phyloP scores from a whole-genome alignment of 2,113 vertebrate genomes.

The Perccottus glenii region DNA sequence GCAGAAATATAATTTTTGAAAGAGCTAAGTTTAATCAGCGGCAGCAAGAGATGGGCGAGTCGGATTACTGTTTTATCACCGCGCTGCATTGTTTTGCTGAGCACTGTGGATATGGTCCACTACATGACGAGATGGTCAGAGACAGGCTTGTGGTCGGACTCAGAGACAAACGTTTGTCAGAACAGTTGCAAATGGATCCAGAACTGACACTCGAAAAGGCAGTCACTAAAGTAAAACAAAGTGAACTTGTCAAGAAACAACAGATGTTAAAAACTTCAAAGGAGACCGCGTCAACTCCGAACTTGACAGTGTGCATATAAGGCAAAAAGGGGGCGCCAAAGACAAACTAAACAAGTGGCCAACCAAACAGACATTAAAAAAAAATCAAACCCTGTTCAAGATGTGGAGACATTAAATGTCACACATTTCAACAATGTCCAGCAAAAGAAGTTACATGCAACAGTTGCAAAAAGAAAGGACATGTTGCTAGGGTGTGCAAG shows the following conservation, averaged over 20 bases:
- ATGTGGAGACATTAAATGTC: slow-evolving; percentile 3
- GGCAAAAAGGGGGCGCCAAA: not conserved
- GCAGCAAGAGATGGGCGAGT: slow-evolving; percentile 4
- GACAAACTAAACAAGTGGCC: not conserved
- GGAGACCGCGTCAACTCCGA: not conserved
- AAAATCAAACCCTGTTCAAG: not conserved
- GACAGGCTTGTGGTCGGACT: slow-evolving; percentile 24
- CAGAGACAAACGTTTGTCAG: not conserved
- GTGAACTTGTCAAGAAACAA: slow-evolving; percentile 1
- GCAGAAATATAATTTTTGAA: not conserved
- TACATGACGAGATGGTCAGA: slow-evolving; percentile 23
- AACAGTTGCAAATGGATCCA: not conserved
- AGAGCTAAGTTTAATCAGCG: slow-evolving; percentile 6
- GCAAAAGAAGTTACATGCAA: slow-evolving; percentile 8
- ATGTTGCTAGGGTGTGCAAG: slow-evolving; percentile 13
- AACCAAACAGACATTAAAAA: not conserved
- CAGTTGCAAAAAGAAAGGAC: slow-evolving; percentile 9
- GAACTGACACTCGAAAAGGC: not conserved
- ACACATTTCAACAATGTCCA: slow-evolving; percentile 1
- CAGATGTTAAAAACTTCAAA: slow-evolving; percentile 13
- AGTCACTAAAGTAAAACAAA: not conserved
- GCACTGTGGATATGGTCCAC: slow-evolving; percentile 11
- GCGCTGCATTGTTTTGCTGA: not conserved
- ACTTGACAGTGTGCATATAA: not conserved
- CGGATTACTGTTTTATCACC: slow-evolving; percentile 8